Evolutionary conservation across 2,113 vertebrate species (phyloP).

Genomic region (Dipodomys stephensi): DNA sequence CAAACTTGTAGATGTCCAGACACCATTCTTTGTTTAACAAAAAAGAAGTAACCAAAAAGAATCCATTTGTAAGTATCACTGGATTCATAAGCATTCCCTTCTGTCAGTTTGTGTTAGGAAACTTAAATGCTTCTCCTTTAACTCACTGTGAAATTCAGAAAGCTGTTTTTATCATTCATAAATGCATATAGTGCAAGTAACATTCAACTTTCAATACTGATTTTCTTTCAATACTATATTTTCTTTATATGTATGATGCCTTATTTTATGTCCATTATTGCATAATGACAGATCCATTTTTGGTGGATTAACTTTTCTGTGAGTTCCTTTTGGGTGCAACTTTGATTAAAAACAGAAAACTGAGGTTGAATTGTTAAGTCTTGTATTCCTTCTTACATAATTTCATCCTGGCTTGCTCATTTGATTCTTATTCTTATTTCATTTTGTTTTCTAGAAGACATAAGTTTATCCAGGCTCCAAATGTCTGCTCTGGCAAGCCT

Average conservation of each 20-base stretch:
- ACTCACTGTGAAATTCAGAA: neutral
- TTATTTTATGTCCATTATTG: neutral
- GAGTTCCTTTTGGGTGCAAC: neutral
- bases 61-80: neutral
- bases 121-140: neutral
- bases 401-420: conserved; percentile 14
- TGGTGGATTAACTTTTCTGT: neutral
- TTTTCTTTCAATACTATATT: conserved; percentile 17
- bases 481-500: conserved; percentile 48
- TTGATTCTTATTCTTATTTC: neutral
- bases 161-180: neutral
- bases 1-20: neutral
- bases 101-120: neutral
- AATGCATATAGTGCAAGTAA: neutral
- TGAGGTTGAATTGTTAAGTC: neutral
- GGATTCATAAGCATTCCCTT: neutral
- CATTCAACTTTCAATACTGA: conserved; percentile 12
- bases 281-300: neutral
- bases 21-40: neutral
- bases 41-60: conserved; percentile 24
- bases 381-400: conserved; percentile 16
- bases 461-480: conserved; percentile 33
- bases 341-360: neutral
- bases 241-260: neutral
- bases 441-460: neutral